These are phyloP conservation scores for Eugnorisma glareosa DNA, from an alignment of 2,888 invertebrate genomes.

Conservation along the genomic window DNA sequence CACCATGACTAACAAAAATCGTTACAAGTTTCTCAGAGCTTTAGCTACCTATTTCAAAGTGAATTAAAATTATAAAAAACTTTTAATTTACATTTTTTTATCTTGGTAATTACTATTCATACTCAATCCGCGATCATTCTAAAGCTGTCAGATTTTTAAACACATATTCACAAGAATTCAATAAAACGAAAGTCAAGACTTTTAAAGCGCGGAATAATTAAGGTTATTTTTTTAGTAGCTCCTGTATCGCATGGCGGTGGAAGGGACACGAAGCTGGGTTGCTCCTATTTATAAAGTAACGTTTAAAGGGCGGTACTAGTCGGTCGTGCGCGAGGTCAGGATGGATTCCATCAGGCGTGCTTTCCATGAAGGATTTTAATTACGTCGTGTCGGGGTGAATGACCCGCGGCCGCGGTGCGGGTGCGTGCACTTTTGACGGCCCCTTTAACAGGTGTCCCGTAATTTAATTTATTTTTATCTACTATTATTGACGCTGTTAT, in stretches of 20 bases:
- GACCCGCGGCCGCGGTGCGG: conserved; percentile 78
- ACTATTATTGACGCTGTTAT: conserved; percentile 45
- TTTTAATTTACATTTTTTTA: conserved; percentile 48
- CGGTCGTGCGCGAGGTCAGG: conserved; percentile 87
- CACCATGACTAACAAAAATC: conserved; percentile 47
- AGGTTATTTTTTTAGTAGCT: conserved; percentile 61
- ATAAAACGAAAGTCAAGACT: conserved; percentile 54
- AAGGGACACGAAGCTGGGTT: conserved; percentile 67
- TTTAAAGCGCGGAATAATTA: conserved; percentile 55
- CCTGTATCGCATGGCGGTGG: conserved; percentile 61
- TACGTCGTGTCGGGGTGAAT: conserved; percentile 85
- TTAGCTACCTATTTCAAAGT: conserved; percentile 4
- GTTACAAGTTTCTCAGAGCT: conserved; percentile 8
- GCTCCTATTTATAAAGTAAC: conserved; percentile 87
- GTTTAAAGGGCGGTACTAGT: conserved; percentile 84
- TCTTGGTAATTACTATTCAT: conserved; percentile 54
- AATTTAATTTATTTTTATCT: conserved; percentile 65
- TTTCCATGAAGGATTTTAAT: conserved; percentile 90
- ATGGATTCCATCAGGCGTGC: conserved; percentile 88
- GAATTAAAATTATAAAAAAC: conserved; percentile 50
- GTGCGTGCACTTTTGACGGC: conserved; percentile 81
- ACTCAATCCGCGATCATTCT: conserved; percentile 29
- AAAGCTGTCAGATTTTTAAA: conserved; percentile 57
- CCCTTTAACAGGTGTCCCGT: conserved; percentile 79
- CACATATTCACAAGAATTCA: conserved; percentile 30